Percentiles rank a stretch among this genome's conserved stretches.
Conservation (phyloP, 2,797 vertebrate species). For the Sebastiscus albofasciatus region DNA sequence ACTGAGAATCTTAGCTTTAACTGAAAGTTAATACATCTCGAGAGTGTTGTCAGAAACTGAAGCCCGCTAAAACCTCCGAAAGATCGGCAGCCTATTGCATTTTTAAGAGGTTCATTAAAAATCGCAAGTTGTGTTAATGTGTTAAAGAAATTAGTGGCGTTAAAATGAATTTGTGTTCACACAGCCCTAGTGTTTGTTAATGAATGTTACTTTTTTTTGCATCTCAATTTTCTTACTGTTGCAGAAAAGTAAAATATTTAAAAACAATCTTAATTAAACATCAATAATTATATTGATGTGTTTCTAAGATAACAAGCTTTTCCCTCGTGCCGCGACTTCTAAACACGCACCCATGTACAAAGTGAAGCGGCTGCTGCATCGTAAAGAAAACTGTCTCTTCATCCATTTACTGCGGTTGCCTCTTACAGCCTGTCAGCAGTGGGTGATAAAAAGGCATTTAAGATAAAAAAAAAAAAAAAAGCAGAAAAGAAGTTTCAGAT, state of each 20-base stretch:
- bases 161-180: no score
- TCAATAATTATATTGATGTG: background rate
- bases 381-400: background rate
- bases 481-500: slow-evolving; percentile 10
- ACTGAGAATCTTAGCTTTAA: no score
- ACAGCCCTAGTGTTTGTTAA: background rate
- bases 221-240: background rate
- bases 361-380: background rate
- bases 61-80: no score
- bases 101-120: no score
- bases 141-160: no score
- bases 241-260: background rate
- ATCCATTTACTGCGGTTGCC: background rate
- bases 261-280: no score
- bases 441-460: slow-evolving; percentile 37
- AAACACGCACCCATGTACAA: background rate
- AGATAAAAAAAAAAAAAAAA: slow-evolving; percentile 55
- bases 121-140: no score
- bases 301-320: background rate
- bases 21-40: no score
- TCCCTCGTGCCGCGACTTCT: background rate
- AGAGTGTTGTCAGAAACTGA: no score
- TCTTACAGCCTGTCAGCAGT: background rate
- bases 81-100: no score
- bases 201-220: background rate